phyloP scores from a whole-genome alignment of 2,113 vertebrate genomes.

The Malurus elegans region DNA sequence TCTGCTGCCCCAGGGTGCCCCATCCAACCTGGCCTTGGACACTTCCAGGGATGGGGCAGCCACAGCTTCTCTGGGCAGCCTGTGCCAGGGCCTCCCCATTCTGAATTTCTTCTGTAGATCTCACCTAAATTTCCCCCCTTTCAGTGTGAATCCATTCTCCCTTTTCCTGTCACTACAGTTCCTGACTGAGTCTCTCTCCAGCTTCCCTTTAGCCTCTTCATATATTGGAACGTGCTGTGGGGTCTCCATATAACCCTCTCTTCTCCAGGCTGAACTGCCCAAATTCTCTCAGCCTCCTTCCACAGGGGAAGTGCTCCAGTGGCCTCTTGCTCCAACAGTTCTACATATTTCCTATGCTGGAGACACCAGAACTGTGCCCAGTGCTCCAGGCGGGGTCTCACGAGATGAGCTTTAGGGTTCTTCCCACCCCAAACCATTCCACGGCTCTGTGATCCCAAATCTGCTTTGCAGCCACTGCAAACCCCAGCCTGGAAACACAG shows the following conservation, averaged over 20 bases:
- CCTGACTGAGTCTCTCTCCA: neutral
- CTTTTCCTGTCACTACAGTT: neutral
- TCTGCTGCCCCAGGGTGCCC: rapidly evolving
- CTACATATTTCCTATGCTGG: rapidly evolving
- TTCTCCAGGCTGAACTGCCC: neutral
- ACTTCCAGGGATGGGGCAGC: neutral
- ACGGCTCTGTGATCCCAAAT: rapidly evolving
- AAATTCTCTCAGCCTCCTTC: neutral
- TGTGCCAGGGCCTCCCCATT: neutral
- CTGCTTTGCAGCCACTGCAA: neutral
- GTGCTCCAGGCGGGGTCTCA: neutral
- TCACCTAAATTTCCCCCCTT: neutral
- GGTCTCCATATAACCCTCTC: neutral
- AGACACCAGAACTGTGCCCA: neutral
- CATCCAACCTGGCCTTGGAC: neutral
- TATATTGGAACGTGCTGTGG: neutral
- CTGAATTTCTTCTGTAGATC: neutral
- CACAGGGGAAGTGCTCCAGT: neutral
- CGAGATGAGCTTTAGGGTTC: neutral
- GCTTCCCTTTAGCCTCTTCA: neutral
- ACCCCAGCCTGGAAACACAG: neutral
- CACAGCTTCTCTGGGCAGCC: neutral
- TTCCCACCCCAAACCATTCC: neutral
- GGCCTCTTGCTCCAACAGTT: neutral
- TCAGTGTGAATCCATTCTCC: neutral